A percentile compares a stretch with the other conserved stretches of the same genome.
Evolutionary conservation across 2,797 vertebrate genomes (phyloP).

Genomic region (Scleropages formosus): DNA sequence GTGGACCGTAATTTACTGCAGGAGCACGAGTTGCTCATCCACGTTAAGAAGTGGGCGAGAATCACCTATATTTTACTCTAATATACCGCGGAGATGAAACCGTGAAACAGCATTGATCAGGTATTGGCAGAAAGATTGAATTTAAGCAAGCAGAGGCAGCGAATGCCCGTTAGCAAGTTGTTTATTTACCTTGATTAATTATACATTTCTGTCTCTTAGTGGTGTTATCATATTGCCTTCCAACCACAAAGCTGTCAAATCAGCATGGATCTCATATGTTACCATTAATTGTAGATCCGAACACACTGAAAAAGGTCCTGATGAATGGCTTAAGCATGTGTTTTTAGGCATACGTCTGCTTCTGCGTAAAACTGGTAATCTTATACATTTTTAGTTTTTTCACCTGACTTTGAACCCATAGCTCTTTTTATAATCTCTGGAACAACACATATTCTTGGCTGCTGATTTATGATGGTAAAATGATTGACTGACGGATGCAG

Average conservation of each 20-base stretch:
- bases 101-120: conserved; percentile 43
- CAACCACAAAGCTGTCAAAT: not conserved
- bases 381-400: too few species aligned
- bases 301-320: too few species aligned
- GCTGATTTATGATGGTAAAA: too few species aligned
- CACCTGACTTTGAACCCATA: too few species aligned
- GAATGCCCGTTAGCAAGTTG: conserved; percentile 23
- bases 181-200: conserved; percentile 30
- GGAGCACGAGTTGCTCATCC: too few species aligned
- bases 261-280: too few species aligned
- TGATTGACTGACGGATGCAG: too few species aligned
- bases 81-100: conserved; percentile 30
- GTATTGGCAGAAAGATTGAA: conserved; percentile 39
- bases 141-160: conserved; percentile 33
- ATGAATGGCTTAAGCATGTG: not conserved
- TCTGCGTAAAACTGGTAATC: not conserved
- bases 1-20: not conserved
- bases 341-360: not conserved
- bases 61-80: conserved; percentile 15
- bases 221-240: not conserved
- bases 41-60: not conserved
- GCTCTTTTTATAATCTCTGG: too few species aligned
- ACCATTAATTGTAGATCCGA: too few species aligned
- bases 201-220: conserved; percentile 9
- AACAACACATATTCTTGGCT: too few species aligned